These are phyloP conservation scores for Galendromus occidentalis DNA, from an alignment of 1,140 invertebrate species.

Conservation along the genomic window DNA sequence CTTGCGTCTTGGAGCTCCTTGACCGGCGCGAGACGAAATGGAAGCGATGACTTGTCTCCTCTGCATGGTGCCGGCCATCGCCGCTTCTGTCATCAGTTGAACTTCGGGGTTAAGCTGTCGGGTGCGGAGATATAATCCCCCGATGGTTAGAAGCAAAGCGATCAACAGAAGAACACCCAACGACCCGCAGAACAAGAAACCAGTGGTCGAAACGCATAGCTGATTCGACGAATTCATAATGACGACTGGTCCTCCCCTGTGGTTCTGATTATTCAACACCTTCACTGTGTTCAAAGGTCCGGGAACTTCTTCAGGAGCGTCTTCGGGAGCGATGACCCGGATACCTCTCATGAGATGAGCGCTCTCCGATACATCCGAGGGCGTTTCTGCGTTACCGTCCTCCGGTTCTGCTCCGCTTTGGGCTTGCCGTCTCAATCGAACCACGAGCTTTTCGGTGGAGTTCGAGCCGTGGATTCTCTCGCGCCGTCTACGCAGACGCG, in stretches of 20 bases:
- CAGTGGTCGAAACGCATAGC: not conserved
- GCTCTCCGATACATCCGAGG: not conserved
- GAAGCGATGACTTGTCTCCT: slow-evolving; percentile 9
- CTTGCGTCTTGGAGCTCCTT: slow-evolving; percentile 2
- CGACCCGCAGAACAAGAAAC: not conserved
- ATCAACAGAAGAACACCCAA: not conserved
- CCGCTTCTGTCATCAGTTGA: slow-evolving; percentile 1
- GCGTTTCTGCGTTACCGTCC: not conserved
- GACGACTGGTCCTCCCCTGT: not conserved
- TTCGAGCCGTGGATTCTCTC: not conserved
- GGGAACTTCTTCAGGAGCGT: not conserved
- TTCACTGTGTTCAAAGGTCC: not conserved
- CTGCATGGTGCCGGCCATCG: not conserved
- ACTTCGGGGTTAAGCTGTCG: slow-evolving; percentile 1
- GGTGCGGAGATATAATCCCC: not conserved
- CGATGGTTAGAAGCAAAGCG: not conserved
- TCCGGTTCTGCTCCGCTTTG: not conserved
- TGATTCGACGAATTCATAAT: slow-evolving; percentile 7
- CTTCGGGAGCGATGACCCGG: not conserved
- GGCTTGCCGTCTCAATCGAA: not conserved
- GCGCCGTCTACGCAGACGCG: not conserved
- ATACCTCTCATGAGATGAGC: slow-evolving; percentile 5
- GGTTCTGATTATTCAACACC: not conserved
- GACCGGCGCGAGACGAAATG: not conserved
- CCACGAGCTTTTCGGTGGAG: not conserved